Base-by-base conservation (phyloP, 2,888 invertebrate species). In the Drosophila paranaensis region DNA sequence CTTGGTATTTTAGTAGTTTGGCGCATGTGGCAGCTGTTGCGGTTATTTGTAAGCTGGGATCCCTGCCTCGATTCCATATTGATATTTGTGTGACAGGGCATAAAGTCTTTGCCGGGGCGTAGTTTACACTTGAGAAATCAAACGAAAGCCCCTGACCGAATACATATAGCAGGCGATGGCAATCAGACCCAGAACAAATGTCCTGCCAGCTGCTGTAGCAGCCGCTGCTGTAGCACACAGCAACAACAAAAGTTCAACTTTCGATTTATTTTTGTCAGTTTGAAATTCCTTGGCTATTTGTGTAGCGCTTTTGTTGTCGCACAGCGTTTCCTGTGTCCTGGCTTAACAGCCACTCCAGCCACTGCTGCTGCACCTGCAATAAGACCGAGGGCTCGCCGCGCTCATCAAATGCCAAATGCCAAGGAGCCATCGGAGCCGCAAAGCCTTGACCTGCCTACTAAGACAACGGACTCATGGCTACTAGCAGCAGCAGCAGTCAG, bases 71-170 rank as follows among this genome's bases (percentile, higher is more conserved):
- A 43, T 75, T 75, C 60, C 81, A 88, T 87, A 87, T 84, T 84
- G 88, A 89, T 85, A 82, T 84, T 84, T 87, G 76, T 81, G 72
- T 76, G 85, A 79, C 84, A 76, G 68, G 67, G 63, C 51, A 68
- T 61, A 70, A 72, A 77, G 70, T 71, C 65, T 62, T 56, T 48
- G 71, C 60, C 58, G 50, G 50, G 63, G 69, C 62, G 53, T 60
- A 76, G 85, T 85, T 84, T 84, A 88, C 84, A 89, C 84, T 82
- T 85, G 84, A 85, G 89, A 84, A 84, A 84, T 84, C 84, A 84
- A 84, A 89, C 74, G 71, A 76, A 88, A 84, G 68, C 72, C 81
- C 70, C 75, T 46, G 37, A 69, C 61, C 75, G 43, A 46, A 62
- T 65, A 74, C 65, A 70, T 75, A 70, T 62, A 68, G 64, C 69